phyloP scores from a whole-genome alignment of 2,888 invertebrate species.

The Melinaea marsaeus region DNA sequence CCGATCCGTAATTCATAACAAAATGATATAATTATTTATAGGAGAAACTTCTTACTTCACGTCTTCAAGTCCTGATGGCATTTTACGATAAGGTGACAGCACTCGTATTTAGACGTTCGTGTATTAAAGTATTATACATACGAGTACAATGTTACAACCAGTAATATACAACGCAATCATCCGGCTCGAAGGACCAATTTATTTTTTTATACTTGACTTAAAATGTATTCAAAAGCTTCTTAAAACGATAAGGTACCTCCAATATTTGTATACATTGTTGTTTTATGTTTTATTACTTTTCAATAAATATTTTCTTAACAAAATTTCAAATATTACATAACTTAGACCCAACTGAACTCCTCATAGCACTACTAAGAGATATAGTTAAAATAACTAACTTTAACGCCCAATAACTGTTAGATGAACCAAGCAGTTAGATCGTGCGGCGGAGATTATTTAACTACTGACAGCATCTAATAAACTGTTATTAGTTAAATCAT shows the following conservation, averaged over 20 bases:
- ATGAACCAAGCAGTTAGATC: conserved; percentile 36
- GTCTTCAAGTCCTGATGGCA: too few species aligned
- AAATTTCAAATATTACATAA: conserved; percentile 29
- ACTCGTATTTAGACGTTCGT: neutral
- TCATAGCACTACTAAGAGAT: neutral
- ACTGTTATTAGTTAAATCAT: conserved; percentile 32
- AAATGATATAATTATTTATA: conserved; percentile 25
- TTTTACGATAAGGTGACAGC: too few species aligned
- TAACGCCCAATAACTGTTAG: conserved; percentile 35
- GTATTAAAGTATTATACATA: neutral
- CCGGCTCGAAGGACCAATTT: conserved; percentile 19
- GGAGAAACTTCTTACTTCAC: too few species aligned
- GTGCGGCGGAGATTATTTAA: conserved; percentile 37
- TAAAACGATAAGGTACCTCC: conserved; percentile 12
- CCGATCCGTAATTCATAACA: conserved; percentile 21
- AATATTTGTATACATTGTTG: conserved; percentile 12
- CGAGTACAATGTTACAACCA: neutral
- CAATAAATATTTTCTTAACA: neutral
- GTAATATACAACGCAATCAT: neutral
- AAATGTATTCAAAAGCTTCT: conserved; percentile 13
- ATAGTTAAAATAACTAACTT: conserved; percentile 18
- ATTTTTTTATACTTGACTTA: conserved; percentile 6
- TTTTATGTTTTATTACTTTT: conserved; percentile 1
- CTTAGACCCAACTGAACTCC: neutral
- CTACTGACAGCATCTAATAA: conserved; percentile 36